Conservation (phyloP, 1,140 invertebrate genomes). For the Aethina tumida region DNA sequence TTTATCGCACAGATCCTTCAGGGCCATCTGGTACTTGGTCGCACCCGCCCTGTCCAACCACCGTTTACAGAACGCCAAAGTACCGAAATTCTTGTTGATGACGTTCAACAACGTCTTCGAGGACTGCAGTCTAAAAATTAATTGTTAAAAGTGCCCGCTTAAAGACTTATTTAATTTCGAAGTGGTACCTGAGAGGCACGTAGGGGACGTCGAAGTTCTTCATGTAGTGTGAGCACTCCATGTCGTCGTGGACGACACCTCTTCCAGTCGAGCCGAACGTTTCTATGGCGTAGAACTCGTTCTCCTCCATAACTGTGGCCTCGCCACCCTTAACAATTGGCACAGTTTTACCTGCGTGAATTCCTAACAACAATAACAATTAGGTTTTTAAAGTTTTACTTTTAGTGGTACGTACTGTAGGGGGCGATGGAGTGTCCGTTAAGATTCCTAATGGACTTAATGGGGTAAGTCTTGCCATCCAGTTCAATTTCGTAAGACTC, state of each 20-base stretch:
- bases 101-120: slow-evolving; percentile 87
- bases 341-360: slow-evolving; percentile 98
- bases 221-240: slow-evolving; percentile 99
- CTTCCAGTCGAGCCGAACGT: slow-evolving; percentile 98
- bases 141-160: neutral
- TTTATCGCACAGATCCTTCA: slow-evolving; percentile 98
- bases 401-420: slow-evolving; percentile 58
- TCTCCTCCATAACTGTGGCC: slow-evolving; percentile 95
- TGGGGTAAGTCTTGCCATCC: slow-evolving; percentile 93
- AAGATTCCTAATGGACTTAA: slow-evolving; percentile 96
- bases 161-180: neutral
- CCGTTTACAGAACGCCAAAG: slow-evolving; percentile 95
- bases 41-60: slow-evolving; percentile 97
- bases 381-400: neutral
- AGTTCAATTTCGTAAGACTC: slow-evolving; percentile 98
- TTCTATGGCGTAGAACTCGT: slow-evolving; percentile 99
- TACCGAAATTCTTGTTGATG: slow-evolving; percentile 98
- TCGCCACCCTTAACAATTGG: slow-evolving; percentile 99
- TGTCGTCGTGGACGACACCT: slow-evolving; percentile 95
- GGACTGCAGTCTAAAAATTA: slow-evolving; percentile 60
- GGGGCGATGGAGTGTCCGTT: slow-evolving; percentile 98
- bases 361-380: slow-evolving; percentile 45
- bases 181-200: slow-evolving; percentile 63
- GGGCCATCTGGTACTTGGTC: slow-evolving; percentile 94
- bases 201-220: slow-evolving; percentile 95